Evolutionary conservation across 2,888 invertebrate species (phyloP), one percentile per base, ranked within the genome.

Genomic region (Kuschelorhynchus macadamiae): DNA sequence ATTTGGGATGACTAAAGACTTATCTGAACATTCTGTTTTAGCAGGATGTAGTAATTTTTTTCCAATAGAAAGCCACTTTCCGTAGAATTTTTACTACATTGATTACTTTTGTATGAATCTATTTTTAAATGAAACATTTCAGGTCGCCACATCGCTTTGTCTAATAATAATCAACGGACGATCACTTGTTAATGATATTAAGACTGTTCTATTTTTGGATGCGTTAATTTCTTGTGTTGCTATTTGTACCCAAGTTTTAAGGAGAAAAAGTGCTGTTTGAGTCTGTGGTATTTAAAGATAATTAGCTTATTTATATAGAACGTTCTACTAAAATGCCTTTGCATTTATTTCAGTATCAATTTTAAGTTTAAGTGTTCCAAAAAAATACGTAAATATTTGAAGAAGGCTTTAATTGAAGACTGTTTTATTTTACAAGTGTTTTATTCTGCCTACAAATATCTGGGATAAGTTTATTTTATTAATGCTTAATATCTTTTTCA

Each of bases 401-500:
- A n/a, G n/a, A n/a, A n/a, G n/a, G n/a, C n/a, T n/a, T n/a, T n/a
- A n/a, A n/a, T n/a, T n/a, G n/a, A n/a, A n/a, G n/a, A n/a, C n/a
- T n/a, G n/a, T n/a, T n/a, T n/a, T n/a, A n/a, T n/a, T n/a, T n/a
- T n/a, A n/a, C n/a, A n/a, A n/a, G n/a, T n/a, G n/a, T n/a, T n/a
- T n/a, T n/a, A n/a, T n/a, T n/a, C n/a, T n/a, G n/a, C n/a, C n/a
- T n/a, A n/a, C n/a, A n/a, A n/a, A n/a, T n/a, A n/a, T n/a, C n/a
- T n/a, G n/a, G n/a, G n/a, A n/a, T n/a, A 30, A 4, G 5, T 39
- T 39, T 3, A 39, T 39, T 39, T 39, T 25, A 39, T 12, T 39
- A 14, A 39, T 20, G 17, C 21, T 1, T 39, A 41, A 14, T 69
- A 62, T 73, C 73, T 84, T 85, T 78, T 82, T 82, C 20, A 95